Evolutionary conservation across 1,140 invertebrate genomes (phyloP).

Genomic region (Drosophila repletoides): DNA sequence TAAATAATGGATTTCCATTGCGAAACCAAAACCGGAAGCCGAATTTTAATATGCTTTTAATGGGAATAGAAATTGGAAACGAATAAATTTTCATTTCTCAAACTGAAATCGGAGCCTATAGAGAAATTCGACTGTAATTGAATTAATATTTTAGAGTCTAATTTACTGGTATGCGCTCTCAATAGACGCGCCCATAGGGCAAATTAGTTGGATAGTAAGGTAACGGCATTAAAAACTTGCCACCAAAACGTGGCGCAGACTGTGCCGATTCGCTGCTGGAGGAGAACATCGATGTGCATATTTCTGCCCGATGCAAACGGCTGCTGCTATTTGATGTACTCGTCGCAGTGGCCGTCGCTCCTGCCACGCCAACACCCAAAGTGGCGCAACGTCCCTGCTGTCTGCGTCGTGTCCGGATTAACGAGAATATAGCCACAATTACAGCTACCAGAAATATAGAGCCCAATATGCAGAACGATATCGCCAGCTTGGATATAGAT

Average conservation of each 20-base stretch:
- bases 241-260: constrained; percentile 71
- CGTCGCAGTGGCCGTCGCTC: constrained; percentile 22
- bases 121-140: too few relatives aligned
- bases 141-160: too few relatives aligned
- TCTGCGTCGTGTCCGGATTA: constrained; percentile 84
- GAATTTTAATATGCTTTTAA: too few relatives aligned
- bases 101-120: too few relatives aligned
- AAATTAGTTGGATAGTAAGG: constrained; percentile 77
- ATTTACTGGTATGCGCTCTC: not conserved
- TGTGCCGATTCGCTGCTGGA: constrained; percentile 79
- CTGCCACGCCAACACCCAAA: constrained; percentile 31
- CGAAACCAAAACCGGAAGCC: too few relatives aligned
- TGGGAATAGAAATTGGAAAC: too few relatives aligned
- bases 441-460: constrained; percentile 87
- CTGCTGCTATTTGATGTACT: constrained; percentile 70
- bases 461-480: constrained; percentile 87
- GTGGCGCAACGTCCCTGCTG: constrained; percentile 37
- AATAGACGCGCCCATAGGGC: constrained; percentile 81
- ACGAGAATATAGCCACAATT: constrained; percentile 86
- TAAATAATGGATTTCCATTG: too few relatives aligned
- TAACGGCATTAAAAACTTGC: constrained; percentile 79
- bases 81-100: too few relatives aligned
- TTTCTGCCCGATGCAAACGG: constrained; percentile 63
- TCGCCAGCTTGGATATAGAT: constrained; percentile 88
- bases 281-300: constrained; percentile 81